A percentile compares a stretch with the other conserved stretches of the same genome.
phyloP scores from a whole-genome alignment of 1,140 invertebrate genomes.

The Cyclina sinensis region DNA sequence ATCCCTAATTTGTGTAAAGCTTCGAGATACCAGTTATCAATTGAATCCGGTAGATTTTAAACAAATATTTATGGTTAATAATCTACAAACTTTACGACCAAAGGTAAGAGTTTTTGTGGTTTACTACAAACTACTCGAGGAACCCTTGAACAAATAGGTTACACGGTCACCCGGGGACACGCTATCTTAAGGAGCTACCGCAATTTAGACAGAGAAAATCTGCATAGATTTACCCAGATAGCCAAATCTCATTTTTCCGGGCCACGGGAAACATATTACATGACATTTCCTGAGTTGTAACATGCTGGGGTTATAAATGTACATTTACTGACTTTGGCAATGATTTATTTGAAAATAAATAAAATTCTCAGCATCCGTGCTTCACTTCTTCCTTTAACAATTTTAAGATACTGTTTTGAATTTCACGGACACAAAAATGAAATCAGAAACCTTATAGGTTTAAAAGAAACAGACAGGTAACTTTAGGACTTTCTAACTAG shows the following conservation, averaged over 20 bases:
- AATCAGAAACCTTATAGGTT: no score
- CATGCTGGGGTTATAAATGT: no score
- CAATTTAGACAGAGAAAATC: neutral
- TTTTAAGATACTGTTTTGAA: no score
- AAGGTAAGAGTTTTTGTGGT: neutral
- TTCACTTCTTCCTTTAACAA: no score
- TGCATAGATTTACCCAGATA: neutral
- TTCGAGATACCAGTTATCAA: neutral
- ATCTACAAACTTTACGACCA: neutral
- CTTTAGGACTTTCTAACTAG: no score
- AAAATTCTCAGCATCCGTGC: no score
- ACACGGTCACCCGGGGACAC: conserved; percentile 14
- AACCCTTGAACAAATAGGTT: neutral
- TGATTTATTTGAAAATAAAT: no score
- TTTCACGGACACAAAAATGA: no score
- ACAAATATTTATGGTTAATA: conserved; percentile 31
- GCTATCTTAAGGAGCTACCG: conserved; percentile 3
- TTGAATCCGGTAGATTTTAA: neutral
- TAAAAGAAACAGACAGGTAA: no score
- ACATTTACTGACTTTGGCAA: no score
- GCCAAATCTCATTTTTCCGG: neutral
- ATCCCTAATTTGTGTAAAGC: conserved; percentile 36
- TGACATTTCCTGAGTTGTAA: no score
- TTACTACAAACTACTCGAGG: conserved; percentile 11
- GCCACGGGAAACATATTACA: neutral